Evolutionary conservation across 64 coral and sea anemone genomes (phyloP).

Genomic region (Cladopsammia gracilis): DNA sequence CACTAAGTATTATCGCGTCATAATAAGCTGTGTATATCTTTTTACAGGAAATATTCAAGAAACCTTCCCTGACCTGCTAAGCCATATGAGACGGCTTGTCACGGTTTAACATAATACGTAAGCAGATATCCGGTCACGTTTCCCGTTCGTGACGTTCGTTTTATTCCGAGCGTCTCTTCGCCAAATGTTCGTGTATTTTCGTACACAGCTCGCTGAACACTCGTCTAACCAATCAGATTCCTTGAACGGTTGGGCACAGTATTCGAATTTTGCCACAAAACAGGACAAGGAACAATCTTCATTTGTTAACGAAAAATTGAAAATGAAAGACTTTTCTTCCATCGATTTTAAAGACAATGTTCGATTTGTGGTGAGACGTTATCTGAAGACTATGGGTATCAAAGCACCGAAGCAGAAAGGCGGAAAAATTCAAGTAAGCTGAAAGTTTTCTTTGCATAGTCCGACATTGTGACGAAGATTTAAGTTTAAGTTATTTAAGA

Average conservation of each 20-base stretch:
- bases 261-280: constrained; percentile 69
- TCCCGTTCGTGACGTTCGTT: not conserved
- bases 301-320: constrained; percentile 7
- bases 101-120: no score
- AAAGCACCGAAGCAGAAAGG: constrained; percentile 95
- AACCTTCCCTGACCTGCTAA: no score
- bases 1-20: not conserved
- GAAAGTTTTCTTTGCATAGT: not conserved
- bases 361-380: constrained; percentile 83
- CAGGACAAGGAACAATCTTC: constrained; percentile 1
- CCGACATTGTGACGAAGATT: no score
- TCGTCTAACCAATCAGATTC: constrained; percentile 69
- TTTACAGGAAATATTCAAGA: not conserved
- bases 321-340: constrained; percentile 94
- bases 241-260: constrained; percentile 58
- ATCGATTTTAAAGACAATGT: constrained; percentile 98
- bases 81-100: no score
- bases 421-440: constrained; percentile 72
- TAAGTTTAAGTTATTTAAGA: no score
- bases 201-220: not conserved
- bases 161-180: not conserved
- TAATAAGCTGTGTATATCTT: not conserved
- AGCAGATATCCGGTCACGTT: constrained; percentile 7
- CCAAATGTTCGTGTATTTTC: not conserved
- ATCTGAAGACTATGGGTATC: constrained; percentile 88